Evolutionary conservation across 2,797 vertebrate genomes (phyloP), one percentile per base, ranked within the genome.

Genomic region (Pyrocephalus nanus): DNA sequence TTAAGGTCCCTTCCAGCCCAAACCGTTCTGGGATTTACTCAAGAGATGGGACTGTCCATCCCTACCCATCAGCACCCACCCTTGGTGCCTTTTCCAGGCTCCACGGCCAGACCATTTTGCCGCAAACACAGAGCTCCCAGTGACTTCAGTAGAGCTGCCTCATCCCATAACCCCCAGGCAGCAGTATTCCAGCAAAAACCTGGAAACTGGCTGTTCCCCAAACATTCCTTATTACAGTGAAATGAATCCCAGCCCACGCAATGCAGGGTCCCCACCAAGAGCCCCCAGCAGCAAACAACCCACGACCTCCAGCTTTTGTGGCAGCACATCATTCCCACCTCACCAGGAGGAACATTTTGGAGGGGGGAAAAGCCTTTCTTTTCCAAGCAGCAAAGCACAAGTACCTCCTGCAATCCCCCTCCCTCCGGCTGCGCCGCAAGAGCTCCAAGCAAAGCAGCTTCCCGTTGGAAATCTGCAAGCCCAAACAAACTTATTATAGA

Each of bases 401-500:
- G 29, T 4, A 5, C 14, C 48, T 40, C 50, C 70, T 43, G 48
- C 86, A 45, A 9, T 15, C 42, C 48, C 53, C 64, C 50, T 10
- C 55, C 20, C 1, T 43, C 15, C 8, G 15, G 2, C 86, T 20
- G 36, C 0, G 15, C 96, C 53, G 86, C 81, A 17, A 69, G 66
- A 80, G 86, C 71, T 90, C 80, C 60, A 3, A 84, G 88, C 73
- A 27, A 72, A 93, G 83, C 92, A 79, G 80, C 74, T 95, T 85
- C 88, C 95, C 51, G 27, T 70, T 95, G 91, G 86, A 91, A 96
- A 97, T 94, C 93, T 96, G 95, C 95, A 96, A 95, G 93, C 93
- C 94, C 96, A 96, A 97, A 95, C 96, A 97, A 93, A 92, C 93
- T 94, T 87, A 92, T 96, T 95, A 91, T 96, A 95, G 94, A 95